phyloP scores from a whole-genome alignment of 2,113 vertebrate species.

The Megaleporinus macrocephalus region DNA sequence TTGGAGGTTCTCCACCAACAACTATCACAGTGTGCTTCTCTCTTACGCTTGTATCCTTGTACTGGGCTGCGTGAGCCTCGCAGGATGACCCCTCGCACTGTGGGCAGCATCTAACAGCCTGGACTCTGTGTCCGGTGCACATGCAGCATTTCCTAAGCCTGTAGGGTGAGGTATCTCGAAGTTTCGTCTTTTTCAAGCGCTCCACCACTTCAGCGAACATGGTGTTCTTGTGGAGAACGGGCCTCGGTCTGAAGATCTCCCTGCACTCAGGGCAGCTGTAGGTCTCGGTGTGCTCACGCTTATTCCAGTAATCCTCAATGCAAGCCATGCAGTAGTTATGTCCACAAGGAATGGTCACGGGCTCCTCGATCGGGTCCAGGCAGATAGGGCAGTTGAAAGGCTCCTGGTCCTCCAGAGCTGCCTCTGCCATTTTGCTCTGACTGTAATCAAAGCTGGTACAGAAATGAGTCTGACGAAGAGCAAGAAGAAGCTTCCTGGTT shows the following conservation, averaged over 20 bases:
- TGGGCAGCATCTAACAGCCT: slow-evolving; percentile 7
- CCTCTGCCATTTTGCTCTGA: slow-evolving; percentile 25
- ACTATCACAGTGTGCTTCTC: slow-evolving; percentile 34
- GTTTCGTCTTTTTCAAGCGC: slow-evolving; percentile 67
- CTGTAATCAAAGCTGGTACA: background rate
- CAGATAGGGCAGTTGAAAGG: slow-evolving; percentile 78
- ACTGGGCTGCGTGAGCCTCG: background rate
- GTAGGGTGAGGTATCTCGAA: slow-evolving; percentile 47
- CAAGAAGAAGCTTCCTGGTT: background rate
- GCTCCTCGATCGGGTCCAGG: slow-evolving; percentile 75
- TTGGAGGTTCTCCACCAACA: background rate
- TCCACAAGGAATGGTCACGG: slow-evolving; percentile 80
- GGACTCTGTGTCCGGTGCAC: slow-evolving; percentile 61
- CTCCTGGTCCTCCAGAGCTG: slow-evolving; percentile 50
- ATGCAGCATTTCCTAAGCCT: slow-evolving; percentile 64
- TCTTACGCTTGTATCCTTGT: background rate
- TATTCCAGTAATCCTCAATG: slow-evolving; percentile 70
- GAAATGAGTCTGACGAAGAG: background rate
- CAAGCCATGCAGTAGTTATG: slow-evolving; percentile 82
- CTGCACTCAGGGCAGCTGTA: slow-evolving; percentile 79
- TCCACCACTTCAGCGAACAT: slow-evolving; percentile 79
- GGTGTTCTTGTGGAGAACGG: slow-evolving; percentile 79
- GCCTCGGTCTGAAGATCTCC: slow-evolving; percentile 74
- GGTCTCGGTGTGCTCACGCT: slow-evolving; percentile 53
- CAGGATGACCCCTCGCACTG: background rate